Base-by-base conservation (phyloP, 2,113 vertebrate species). In the Hassar affinis region DNA sequence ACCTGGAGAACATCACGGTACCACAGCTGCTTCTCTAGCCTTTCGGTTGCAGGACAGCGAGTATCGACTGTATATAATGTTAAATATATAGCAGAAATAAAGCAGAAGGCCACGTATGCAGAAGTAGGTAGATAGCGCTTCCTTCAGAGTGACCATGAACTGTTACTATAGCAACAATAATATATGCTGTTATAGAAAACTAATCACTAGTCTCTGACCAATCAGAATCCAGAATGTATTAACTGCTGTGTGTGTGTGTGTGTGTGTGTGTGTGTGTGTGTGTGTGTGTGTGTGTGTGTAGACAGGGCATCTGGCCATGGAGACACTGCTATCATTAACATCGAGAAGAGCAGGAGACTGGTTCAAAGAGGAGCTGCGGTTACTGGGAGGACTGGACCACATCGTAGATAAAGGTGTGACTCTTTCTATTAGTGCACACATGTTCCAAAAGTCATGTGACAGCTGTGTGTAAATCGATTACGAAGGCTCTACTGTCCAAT, bases 1-100 rank as follows among this genome's bases (percentile, higher is more conserved):
- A 99, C 93, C 93, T 99, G 0, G 96, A 99, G 93, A 99, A 99
- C 92, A 99, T 99, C 85, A 99, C 97, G 94, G 98, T 99, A 86
- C 82, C 25, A 0, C 25, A 22, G 22, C 68, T 45, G 25, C 25
- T 14, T 72, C n/a, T 20, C 18, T 68, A 15, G 1, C 1, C 61
- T 33, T 64, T 1, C 0, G 7, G 9, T n/a, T 25, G 20, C 25
- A 27, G 9, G n/a, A n/a, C n/a, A n/a, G n/a, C n/a, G n/a, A n/a
- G n/a, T n/a, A n/a, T n/a, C n/a, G n/a, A n/a, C n/a, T n/a, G n/a
- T n/a, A n/a, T n/a, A n/a, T n/a, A n/a, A n/a, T n/a, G n/a, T n/a
- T n/a, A n/a, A n/a, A n/a, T n/a, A n/a, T n/a, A n/a, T n/a, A n/a
- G n/a, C n/a, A n/a, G n/a, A n/a, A n/a, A n/a, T n/a, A n/a, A n/a